Evolutionary conservation across 37 sponge, comb jelly and placozoan genomes (phyloP), one percentile per base, ranked within the genome.

Genomic region (Theonella swinhoei): DNA sequence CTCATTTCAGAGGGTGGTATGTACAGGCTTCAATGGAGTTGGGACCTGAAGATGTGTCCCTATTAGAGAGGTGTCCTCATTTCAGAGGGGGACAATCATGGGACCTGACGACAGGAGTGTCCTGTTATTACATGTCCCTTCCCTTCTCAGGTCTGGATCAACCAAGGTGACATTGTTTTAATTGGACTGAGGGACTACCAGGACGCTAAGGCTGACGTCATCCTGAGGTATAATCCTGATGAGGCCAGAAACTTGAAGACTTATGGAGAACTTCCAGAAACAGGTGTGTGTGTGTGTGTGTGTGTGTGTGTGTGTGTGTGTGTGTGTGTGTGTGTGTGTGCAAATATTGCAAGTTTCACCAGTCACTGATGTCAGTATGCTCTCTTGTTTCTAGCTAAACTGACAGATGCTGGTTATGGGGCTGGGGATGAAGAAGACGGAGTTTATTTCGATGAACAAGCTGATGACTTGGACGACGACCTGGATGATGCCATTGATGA

Each of bases 161-260:
- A 95, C 75, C 94, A 95, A 36, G 91, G 97, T 25, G 99, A 98
- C 88, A 94, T 98, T 71, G 78, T 98, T 7, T 83, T 98, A 35
- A 86, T 98, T 24, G 97, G 96, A 0, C 91, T 98, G 59, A 88
- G 98, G 43, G 98, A 98, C 74, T 98, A 95, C 87, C 98, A 98
- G 70, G 99, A 98, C 73, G 82, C 87, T 62, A 96, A 94, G 74
- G 99, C 97, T 47, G 99, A 98, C 66, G 97, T 98, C 20, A 92
- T 98, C 35, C 90, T 94, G 20, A 84, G 90, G 2, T 98, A 98
- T 83, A 96, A 90, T 67, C 89, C 99, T 23, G 99, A 96, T 37
- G 99, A 98, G 72, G 99, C 99, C 22, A 89, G 99, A 76, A 95
- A 95, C 76, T 87, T 98, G 24, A 98, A 98, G 69, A 83, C 99